Base-by-base conservation (phyloP, 2,888 invertebrate species). In the Limnephilus marmoratus region DNA sequence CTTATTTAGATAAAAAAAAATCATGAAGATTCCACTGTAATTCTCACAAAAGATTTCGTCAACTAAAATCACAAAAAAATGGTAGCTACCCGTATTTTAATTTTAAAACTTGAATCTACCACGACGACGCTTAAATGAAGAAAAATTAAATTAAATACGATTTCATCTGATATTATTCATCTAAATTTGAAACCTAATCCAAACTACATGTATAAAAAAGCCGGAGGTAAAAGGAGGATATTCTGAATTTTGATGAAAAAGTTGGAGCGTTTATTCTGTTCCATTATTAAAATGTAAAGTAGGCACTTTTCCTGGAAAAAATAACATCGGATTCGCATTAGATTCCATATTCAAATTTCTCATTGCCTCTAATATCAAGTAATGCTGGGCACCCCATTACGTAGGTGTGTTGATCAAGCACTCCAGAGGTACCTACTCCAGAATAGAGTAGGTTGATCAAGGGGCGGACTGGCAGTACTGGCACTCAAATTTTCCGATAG, bases 291-390 rank as follows among this genome's bases (percentile, higher is more conserved):
- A 90, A 90, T 90, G 88, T 80, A 90, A 90, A 90, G 49, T 29
- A 45, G 82, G n/a, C 29, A 90, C 81, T 45, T 90, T 81, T 18
- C 31, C n/a, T 29, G 49, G 24, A 37, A 83, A 90, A 81, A 90
- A 90, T 90, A 49, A 90, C 81, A 81, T 82, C 82, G 82, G 45
- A 90, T 90, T 82, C 90, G 90, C 81, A 90, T 90, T 82, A 90
- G 82, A 90, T 90, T 90, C 82, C 82, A 82, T 90, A 90, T 90
- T 90, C 81, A 82, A 90, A 90, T 90, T 81, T 83, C 90, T 89
- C 88, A 80, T 81, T 81, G 88, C 88, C 88, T 68, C 68, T 89
- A 81, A 89, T 89, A 90, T 90, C 82, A 90, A 90, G 90, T 90
- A 82, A 90, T 90, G 90, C 90, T 49, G 45, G 82, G 82, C 81